phyloP scores from a whole-genome alignment of 2,113 vertebrate species.

The Pan paniscus region DNA sequence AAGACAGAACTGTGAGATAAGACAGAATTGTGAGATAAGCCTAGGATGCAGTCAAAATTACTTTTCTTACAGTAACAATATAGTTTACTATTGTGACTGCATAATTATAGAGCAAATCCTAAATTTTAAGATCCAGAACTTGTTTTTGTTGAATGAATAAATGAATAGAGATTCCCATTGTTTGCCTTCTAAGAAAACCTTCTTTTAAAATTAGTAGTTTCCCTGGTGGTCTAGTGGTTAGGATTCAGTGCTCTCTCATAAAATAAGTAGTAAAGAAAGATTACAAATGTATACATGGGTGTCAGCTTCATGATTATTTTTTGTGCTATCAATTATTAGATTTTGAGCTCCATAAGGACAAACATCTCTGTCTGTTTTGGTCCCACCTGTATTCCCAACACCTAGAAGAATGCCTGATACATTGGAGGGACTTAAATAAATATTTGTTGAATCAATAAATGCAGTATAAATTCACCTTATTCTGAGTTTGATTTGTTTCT shows the following conservation, averaged over 20 bases:
- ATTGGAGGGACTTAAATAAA: not conserved
- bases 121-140: not conserved
- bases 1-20: not conserved
- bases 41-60: not conserved
- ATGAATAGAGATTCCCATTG: not conserved
- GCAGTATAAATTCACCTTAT: not conserved
- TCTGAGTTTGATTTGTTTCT: not conserved
- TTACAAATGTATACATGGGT: not conserved
- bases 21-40: not conserved
- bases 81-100: not conserved
- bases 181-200: not conserved
- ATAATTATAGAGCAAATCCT: not conserved
- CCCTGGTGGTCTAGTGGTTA: no score
- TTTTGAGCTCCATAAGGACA: not conserved
- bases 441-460: not conserved
- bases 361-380: not conserved
- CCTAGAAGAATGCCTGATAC: not conserved
- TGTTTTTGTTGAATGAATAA: not conserved
- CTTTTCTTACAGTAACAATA: not conserved
- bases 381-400: rapidly evolving
- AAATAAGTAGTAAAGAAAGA: slow-evolving; percentile 26
- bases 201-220: slow-evolving; percentile 2
- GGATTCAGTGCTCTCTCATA: not conserved
- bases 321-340: not conserved
- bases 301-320: not conserved